Evolutionary conservation across 2,888 invertebrate species (phyloP).

Genomic region (Mechanitis messenoides): DNA sequence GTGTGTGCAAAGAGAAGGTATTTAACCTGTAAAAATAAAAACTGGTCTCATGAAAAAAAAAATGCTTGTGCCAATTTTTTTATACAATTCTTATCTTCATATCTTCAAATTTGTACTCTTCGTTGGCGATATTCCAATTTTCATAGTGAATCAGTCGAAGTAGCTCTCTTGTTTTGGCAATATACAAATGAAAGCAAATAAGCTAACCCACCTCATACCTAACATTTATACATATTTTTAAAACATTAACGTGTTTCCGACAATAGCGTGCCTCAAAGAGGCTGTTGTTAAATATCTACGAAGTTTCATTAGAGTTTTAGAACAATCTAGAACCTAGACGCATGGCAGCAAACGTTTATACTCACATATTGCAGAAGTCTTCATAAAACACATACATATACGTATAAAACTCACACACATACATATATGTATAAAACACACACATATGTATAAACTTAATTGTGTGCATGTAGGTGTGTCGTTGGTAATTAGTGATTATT

Average conservation of each 20-base stretch:
- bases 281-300: slow-evolving; percentile 8
- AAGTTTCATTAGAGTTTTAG: slow-evolving; percentile 18
- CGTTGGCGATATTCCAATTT: slow-evolving; percentile 65
- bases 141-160: slow-evolving; percentile 56
- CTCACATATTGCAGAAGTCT: neutral
- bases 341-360: slow-evolving; percentile 27
- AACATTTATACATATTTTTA: slow-evolving; percentile 4
- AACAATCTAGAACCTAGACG: slow-evolving; percentile 31
- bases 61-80: slow-evolving; percentile 66
- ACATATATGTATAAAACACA: no score
- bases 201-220: slow-evolving; percentile 15
- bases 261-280: neutral
- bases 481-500: no score
- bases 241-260: neutral
- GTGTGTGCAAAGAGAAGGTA: no score
- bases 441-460: no score
- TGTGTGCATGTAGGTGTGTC: no score
- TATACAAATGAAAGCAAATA: slow-evolving; percentile 23
- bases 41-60: slow-evolving; percentile 53
- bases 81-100: slow-evolving; percentile 46
- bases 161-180: slow-evolving; percentile 66
- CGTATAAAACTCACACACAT: neutral
- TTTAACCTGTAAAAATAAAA: slow-evolving; percentile 35
- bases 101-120: slow-evolving; percentile 49
- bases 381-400: no score